phyloP scores from a whole-genome alignment of 2,888 invertebrate genomes.

The Agrochola lota region DNA sequence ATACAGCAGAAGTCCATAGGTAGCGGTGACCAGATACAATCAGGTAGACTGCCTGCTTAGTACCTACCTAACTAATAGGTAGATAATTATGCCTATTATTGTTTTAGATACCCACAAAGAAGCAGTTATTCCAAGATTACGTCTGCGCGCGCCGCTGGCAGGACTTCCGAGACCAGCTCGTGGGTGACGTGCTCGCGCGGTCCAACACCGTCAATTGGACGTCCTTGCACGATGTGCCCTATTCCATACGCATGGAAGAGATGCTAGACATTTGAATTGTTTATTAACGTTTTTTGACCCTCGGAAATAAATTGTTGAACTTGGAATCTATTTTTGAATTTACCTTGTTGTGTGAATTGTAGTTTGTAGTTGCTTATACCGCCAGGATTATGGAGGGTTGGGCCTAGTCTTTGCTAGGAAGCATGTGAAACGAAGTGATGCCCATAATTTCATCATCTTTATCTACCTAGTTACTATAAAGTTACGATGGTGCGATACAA shows the following conservation, averaged over 20 bases:
- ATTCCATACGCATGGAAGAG: constrained; percentile 91
- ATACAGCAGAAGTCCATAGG: not conserved
- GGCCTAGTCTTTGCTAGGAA: not conserved
- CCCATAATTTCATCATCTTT: too few species aligned
- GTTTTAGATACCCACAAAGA: constrained; percentile 89
- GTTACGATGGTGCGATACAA: constrained; percentile 19
- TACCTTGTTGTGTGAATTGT: not conserved
- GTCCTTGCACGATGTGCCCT: constrained; percentile 91
- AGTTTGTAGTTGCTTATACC: not conserved
- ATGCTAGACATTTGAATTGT: constrained; percentile 82
- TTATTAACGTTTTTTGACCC: not conserved
- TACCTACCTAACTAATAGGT: not conserved
- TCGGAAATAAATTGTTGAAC: constrained; percentile 16
- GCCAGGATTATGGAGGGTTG: not conserved
- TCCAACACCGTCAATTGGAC: constrained; percentile 89
- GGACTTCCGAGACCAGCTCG: constrained; percentile 87
- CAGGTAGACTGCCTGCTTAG: not conserved
- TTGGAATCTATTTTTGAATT: not conserved
- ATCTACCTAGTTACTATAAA: not conserved
- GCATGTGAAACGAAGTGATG: not conserved
- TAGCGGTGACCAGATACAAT: not conserved
- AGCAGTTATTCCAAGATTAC: constrained; percentile 90
- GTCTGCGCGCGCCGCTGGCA: constrained; percentile 90
- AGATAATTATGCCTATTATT: constrained; percentile 1
- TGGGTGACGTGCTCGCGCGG: constrained; percentile 86